Evolutionary conservation across 1,140 invertebrate genomes (phyloP).

Genomic region (Hetaerina americana): DNA sequence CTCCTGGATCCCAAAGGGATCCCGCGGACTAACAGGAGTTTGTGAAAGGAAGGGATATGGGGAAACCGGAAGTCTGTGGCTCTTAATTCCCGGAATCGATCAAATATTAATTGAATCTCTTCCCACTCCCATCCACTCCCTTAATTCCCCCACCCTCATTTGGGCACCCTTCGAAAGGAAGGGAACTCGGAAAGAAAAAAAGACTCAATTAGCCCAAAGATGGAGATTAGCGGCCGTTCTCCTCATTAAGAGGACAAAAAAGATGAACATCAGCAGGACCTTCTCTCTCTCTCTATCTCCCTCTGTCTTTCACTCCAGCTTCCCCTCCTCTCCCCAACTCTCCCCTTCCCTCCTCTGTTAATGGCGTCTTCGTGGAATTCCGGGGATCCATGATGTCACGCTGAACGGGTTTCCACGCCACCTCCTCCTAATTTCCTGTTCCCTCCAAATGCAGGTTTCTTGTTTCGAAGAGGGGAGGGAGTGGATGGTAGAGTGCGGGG

Average conservation of each 20-base stretch:
- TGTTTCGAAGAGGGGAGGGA: background rate
- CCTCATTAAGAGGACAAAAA: background rate
- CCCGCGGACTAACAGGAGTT: too few relatives aligned
- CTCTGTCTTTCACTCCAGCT: too few relatives aligned
- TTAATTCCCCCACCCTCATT: too few relatives aligned
- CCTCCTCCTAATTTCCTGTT: background rate
- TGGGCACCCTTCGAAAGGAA: background rate
- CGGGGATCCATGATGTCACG: background rate
- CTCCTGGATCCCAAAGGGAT: too few relatives aligned
- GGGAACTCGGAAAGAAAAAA: background rate
- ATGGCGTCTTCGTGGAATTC: background rate
- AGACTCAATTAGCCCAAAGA: background rate
- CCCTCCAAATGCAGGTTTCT: background rate
- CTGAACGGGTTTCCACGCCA: background rate
- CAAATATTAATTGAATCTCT: background rate
- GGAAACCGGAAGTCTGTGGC: too few relatives aligned
- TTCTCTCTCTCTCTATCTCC: too few relatives aligned
- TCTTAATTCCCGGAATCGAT: background rate
- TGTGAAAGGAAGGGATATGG: too few relatives aligned
- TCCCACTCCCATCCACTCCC: background rate
- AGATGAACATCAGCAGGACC: background rate
- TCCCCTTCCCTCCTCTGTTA: too few relatives aligned
- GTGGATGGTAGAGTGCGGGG: background rate
- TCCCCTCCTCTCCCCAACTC: too few relatives aligned
- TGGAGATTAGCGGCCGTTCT: background rate